phyloP scores from a whole-genome alignment of 1,140 invertebrate species.

The Drosophila arizonae region DNA sequence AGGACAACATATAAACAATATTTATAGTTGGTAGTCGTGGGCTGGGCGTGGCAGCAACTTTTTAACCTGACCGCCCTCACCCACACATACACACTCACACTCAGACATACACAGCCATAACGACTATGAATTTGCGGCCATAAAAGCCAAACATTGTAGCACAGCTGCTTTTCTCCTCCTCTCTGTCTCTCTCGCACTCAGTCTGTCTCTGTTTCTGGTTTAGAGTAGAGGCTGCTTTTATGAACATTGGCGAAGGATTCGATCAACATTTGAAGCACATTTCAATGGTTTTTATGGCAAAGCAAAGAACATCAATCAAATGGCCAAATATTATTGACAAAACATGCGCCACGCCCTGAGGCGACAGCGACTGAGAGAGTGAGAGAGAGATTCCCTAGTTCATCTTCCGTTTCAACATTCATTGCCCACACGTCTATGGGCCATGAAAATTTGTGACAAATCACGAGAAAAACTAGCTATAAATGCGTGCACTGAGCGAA shows the following conservation, averaged over 20 bases:
- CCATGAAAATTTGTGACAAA: slow-evolving; percentile 36
- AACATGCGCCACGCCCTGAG: slow-evolving; percentile 53
- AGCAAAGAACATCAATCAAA: slow-evolving; percentile 73
- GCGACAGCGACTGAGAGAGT: slow-evolving; percentile 26
- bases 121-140: slow-evolving; percentile 71
- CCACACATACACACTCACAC: neutral
- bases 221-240: slow-evolving; percentile 53
- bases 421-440: slow-evolving; percentile 6
- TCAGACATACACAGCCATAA: slow-evolving; percentile 6
- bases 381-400: neutral
- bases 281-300: slow-evolving; percentile 77
- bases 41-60: slow-evolving; percentile 14
- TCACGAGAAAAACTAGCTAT: slow-evolving; percentile 16
- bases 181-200: neutral
- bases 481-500: slow-evolving; percentile 23
- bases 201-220: neutral
- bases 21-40: slow-evolving; percentile 53
- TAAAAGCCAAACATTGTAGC: slow-evolving; percentile 73
- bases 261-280: slow-evolving; percentile 73
- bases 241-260: slow-evolving; percentile 49
- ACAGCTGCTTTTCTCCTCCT: slow-evolving; percentile 37
- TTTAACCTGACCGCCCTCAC: neutral
- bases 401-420: neutral
- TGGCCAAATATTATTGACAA: slow-evolving; percentile 77
- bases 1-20: slow-evolving; percentile 67